phyloP scores from a whole-genome alignment of 2,888 invertebrate genomes.

The Sthenelais limicola region DNA sequence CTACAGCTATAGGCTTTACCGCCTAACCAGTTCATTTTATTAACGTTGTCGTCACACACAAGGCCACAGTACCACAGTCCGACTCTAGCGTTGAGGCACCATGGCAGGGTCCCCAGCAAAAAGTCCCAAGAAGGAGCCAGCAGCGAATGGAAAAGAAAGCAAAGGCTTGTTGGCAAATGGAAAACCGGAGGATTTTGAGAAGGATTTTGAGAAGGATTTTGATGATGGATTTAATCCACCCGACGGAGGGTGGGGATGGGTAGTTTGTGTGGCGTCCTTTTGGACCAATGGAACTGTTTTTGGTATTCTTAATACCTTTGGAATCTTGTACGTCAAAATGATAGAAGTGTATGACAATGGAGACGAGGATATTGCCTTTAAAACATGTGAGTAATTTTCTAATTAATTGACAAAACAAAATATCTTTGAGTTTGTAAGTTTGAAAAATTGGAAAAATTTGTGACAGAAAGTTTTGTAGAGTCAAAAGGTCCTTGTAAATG shows the following conservation, averaged over 20 bases:
- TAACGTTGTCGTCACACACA: no score
- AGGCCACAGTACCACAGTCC: no score
- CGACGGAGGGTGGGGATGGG: constrained; percentile 69
- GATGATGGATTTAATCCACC: constrained; percentile 52
- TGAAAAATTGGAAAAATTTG: neutral
- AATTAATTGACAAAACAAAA: neutral
- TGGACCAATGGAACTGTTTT: constrained; percentile 74
- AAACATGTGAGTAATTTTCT: constrained; percentile 45
- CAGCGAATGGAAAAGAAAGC: neutral
- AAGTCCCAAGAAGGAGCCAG: neutral
- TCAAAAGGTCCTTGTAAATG: no score
- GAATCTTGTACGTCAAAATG: constrained; percentile 80
- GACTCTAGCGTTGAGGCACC: no score
- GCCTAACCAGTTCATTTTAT: no score
- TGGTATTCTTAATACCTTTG: constrained; percentile 92
- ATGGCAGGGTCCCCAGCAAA: constrained; percentile 13
- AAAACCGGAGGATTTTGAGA: neutral
- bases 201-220: neutral
- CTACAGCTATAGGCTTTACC: no score
- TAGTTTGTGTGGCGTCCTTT: constrained; percentile 63
- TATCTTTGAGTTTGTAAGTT: neutral
- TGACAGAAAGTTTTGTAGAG: neutral
- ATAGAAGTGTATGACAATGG: constrained; percentile 81
- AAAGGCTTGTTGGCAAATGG: constrained; percentile 8
- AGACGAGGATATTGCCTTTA: constrained; percentile 57